A percentile compares a stretch with the other conserved stretches of the same genome.
These are phyloP conservation scores for Atta texana DNA, from an alignment of 1,140 invertebrate genomes.

Conservation along the genomic window DNA sequence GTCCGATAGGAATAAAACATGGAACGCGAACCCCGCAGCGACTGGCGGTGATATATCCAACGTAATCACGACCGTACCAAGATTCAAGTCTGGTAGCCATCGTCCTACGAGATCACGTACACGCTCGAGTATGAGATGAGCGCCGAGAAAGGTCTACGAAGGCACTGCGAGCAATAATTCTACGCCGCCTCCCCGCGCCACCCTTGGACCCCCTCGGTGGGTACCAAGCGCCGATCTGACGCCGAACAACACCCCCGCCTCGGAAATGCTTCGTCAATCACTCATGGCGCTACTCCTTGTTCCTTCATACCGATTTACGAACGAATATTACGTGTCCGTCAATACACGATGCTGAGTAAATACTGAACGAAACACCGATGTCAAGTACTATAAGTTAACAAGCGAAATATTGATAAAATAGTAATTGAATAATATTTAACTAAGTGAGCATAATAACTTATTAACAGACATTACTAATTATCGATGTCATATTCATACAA, in stretches of 20 bases:
- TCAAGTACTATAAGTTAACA: neutral
- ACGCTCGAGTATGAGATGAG: conserved; percentile 66
- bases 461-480: neutral
- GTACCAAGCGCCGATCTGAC: conserved; percentile 52
- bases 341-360: conserved; percentile 1
- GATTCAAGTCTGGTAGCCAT: conserved; percentile 78
- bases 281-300: conserved; percentile 43
- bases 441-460: neutral
- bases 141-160: conserved; percentile 66
- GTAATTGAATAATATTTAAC: conserved; percentile 6
- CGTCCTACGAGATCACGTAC: conserved; percentile 80
- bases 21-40: conserved; percentile 54
- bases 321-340: neutral
- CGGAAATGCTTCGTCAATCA: conserved; percentile 43
- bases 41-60: conserved; percentile 57
- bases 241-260: conserved; percentile 57
- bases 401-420: neutral
- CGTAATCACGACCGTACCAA: conserved; percentile 61
- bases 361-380: neutral
- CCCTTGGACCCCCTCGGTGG: conserved; percentile 32
- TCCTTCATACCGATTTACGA: conserved; percentile 48
- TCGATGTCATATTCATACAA: neutral
- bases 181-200: conserved; percentile 2
- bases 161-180: conserved; percentile 72
- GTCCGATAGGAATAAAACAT: conserved; percentile 56